Conservation (phyloP, 2,113 vertebrate species). For the Cyprinus carpio region DNA sequence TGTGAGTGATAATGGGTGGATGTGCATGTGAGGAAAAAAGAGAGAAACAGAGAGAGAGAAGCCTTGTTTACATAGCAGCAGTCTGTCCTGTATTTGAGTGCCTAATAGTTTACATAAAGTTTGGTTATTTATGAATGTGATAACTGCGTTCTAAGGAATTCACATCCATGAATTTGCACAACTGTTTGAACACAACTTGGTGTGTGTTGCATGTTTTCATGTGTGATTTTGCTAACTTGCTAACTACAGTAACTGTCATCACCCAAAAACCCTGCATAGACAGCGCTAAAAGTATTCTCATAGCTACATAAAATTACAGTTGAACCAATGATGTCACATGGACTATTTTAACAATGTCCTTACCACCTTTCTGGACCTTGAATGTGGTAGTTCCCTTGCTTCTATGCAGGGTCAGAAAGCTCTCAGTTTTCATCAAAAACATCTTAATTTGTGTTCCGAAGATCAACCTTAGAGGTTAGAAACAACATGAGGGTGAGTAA, state of each 20-base stretch:
- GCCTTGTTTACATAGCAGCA: not conserved
- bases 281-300: too few species aligned
- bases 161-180: not conserved
- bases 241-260: not conserved
- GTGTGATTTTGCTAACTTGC: not conserved
- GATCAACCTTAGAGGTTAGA: too few species aligned
- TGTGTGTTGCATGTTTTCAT: not conserved
- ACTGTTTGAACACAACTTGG: not conserved
- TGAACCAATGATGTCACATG: too few species aligned
- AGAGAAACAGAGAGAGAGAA: not conserved
- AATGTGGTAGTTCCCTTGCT: too few species aligned
- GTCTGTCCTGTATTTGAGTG: not conserved
- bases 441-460: too few species aligned
- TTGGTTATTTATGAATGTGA: not conserved
- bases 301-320: too few species aligned
- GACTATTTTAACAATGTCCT: too few species aligned
- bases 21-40: not conserved
- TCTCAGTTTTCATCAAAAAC: too few species aligned
- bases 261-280: too few species aligned
- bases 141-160: not conserved
- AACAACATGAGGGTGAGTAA: too few species aligned
- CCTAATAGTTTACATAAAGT: not conserved
- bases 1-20: conserved; percentile 11
- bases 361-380: too few species aligned
- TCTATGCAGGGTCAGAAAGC: too few species aligned